Evolutionary conservation across 2,888 invertebrate genomes (phyloP).

Genomic region (Ariolimax columbianus): DNA sequence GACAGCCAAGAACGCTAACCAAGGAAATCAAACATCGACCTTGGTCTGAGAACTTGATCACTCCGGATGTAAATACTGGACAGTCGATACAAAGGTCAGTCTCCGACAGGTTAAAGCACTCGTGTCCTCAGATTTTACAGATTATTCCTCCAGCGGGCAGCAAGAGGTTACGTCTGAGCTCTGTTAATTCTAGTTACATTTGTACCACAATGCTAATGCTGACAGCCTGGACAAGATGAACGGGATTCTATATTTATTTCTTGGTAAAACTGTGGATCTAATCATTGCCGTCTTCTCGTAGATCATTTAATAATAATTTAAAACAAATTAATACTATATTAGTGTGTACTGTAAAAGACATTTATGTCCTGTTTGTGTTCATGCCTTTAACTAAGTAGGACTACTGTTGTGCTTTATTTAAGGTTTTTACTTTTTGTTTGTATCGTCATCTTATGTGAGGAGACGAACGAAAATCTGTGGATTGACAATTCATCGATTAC

Average conservation of each 20-base stretch:
- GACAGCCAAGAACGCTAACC: background rate
- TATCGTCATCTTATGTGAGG: too few species aligned
- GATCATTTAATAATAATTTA: too few species aligned
- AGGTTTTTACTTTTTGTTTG: too few species aligned
- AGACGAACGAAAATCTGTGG: too few species aligned
- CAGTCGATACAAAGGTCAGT: conserved; percentile 1
- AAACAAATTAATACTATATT: too few species aligned
- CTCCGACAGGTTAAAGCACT: conserved; percentile 5
- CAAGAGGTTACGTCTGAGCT: background rate
- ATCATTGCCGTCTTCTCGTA: background rate
- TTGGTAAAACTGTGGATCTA: conserved; percentile 4
- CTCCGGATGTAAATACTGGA: conserved; percentile 8
- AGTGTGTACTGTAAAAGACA: too few species aligned
- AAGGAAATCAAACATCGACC: conserved; percentile 7
- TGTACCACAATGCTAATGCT: background rate
- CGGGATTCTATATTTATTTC: background rate
- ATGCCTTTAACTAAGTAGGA: too few species aligned
- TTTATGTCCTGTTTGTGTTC: too few species aligned
- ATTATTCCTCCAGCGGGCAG: background rate
- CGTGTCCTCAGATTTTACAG: background rate
- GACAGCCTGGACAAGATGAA: background rate
- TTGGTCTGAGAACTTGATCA: background rate
- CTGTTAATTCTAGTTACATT: background rate
- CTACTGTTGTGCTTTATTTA: too few species aligned
- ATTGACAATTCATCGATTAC: too few species aligned